Evolutionary conservation across 2,888 invertebrate genomes (phyloP).

Genomic region (Patella caerulea): DNA sequence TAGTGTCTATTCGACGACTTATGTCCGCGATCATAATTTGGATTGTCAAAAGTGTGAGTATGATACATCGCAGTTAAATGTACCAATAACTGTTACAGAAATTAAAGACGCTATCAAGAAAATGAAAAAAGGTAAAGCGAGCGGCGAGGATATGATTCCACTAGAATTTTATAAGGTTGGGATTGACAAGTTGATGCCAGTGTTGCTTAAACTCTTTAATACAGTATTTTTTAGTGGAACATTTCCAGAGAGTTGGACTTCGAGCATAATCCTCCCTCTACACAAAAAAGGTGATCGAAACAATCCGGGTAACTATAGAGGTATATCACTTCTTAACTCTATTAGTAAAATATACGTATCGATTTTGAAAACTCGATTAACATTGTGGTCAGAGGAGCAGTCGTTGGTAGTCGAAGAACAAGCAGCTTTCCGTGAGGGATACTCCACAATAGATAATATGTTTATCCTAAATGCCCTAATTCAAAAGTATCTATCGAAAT

Average conservation of each 20-base stretch:
- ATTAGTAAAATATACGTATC: constrained; percentile 3
- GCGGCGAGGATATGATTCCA: neutral
- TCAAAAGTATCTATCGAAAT: constrained; percentile 1
- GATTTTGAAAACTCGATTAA: neutral
- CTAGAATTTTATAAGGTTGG: neutral
- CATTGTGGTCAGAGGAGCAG: neutral
- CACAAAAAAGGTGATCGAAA: neutral
- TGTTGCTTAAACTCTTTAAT: neutral
- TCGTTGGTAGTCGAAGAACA: neutral
- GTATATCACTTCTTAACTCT: neutral
- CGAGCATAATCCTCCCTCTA: neutral
- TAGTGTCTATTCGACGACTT: neutral
- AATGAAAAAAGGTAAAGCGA: neutral
- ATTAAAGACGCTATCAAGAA: constrained; percentile 2
- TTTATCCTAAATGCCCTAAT: neutral
- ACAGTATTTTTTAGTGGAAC: neutral
- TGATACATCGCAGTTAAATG: too few species aligned
- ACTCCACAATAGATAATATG: constrained; percentile 2
- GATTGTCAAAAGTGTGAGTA: too few species aligned
- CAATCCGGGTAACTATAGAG: neutral
- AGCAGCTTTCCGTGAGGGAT: neutral
- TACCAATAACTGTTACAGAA: neutral
- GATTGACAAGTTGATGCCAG: neutral
- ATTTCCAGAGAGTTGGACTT: neutral
- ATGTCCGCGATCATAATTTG: neutral